Percentiles rank a stretch among this genome's conserved stretches.
phyloP scores from a whole-genome alignment of 2,113 vertebrate genomes.

The Prunella fulvescens region DNA sequence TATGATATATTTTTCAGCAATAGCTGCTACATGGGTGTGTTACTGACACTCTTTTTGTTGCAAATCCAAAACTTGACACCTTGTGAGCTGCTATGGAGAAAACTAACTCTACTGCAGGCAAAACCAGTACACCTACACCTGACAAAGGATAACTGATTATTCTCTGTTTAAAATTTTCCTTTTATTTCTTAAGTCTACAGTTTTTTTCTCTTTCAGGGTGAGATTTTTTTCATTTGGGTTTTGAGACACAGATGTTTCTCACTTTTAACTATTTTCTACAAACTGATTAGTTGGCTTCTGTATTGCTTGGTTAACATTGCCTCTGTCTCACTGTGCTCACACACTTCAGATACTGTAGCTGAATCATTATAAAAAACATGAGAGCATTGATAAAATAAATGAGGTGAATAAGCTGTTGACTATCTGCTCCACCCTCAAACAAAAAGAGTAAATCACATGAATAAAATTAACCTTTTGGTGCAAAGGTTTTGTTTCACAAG shows the following conservation, averaged over 20 bases:
- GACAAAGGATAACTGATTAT: neutral
- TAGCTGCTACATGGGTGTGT: neutral
- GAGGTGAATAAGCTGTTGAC: neutral
- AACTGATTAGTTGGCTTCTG: neutral
- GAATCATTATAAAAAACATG: neutral
- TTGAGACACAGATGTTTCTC: neutral
- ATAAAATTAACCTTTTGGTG: neutral
- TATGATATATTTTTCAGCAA: neutral
- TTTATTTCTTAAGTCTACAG: neutral
- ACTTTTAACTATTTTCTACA: neutral
- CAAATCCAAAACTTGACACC: neutral
- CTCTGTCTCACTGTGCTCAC: neutral
- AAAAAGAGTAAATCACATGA: neutral
- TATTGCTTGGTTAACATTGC: neutral
- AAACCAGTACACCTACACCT: neutral
- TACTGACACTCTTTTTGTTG: neutral
- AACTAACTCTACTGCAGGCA: neutral
- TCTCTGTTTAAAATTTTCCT: neutral
- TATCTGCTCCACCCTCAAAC: neutral
- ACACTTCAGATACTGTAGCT: neutral
- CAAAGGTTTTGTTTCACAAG: neutral
- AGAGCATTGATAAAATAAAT: neutral
- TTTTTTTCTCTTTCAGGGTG: neutral
- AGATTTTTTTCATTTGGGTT: neutral
- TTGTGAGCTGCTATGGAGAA: neutral